Percentiles rank a stretch among this genome's conserved stretches.
Conservation (phyloP, 2,888 invertebrate genomes). For the Cotesia congregata region DNA sequence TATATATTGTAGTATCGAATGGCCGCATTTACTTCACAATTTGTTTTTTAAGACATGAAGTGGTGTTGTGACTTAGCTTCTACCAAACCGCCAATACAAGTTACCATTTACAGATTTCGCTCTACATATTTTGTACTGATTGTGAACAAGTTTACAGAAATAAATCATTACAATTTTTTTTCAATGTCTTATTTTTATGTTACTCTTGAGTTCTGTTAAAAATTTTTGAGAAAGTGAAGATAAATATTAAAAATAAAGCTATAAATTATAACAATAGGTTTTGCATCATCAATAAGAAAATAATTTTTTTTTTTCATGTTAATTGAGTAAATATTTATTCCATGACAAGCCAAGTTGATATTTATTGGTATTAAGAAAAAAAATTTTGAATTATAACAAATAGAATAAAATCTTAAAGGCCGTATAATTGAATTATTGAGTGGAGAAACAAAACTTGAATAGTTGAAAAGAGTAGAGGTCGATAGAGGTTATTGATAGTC, state of each 20-base stretch:
- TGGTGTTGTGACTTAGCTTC: conserved; percentile 28
- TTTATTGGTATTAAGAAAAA: conserved; percentile 10
- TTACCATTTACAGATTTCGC: conserved; percentile 20
- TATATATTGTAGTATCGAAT: conserved; percentile 36
- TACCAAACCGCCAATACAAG: background rate
- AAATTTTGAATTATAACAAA: background rate
- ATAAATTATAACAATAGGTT: too few species aligned
- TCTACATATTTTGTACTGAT: conserved; percentile 7
- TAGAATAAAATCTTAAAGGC: conserved; percentile 18
- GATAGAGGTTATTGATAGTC: conserved; percentile 33
- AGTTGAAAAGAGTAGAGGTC: conserved; percentile 31
- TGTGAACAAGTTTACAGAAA: conserved; percentile 18
- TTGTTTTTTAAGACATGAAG: conserved; percentile 39
- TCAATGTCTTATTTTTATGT: background rate
- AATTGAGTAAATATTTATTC: conserved; percentile 26
- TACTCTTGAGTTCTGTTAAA: too few species aligned
- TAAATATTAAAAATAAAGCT: too few species aligned
- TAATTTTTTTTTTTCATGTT: background rate
- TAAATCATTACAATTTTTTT: conserved; percentile 17
- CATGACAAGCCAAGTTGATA: conserved; percentile 15
- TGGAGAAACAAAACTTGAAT: conserved; percentile 13
- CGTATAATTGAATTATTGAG: conserved; percentile 31
- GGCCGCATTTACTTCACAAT: conserved; percentile 37
- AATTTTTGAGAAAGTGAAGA: too few species aligned
- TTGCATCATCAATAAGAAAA: too few species aligned